These are phyloP conservation scores for Atrichornis clamosus DNA, from an alignment of 2,113 vertebrate genomes.

Conservation along the genomic window DNA sequence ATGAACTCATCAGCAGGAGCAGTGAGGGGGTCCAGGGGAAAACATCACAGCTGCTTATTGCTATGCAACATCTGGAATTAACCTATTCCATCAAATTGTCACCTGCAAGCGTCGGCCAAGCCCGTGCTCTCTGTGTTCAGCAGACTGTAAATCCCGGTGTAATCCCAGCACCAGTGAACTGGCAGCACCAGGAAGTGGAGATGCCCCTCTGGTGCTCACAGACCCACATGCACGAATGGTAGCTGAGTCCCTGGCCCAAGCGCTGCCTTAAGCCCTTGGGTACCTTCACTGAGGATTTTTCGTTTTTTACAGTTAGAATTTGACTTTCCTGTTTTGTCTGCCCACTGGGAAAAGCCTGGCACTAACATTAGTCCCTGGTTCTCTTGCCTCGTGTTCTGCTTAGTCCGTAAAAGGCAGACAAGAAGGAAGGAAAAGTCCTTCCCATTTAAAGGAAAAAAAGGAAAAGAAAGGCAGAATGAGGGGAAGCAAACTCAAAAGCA, in stretches of 20 bases:
- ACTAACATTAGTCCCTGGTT: neutral
- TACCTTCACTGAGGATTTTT: neutral
- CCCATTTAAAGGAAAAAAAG: neutral
- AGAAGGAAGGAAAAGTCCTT: neutral
- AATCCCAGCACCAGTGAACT: accelerated
- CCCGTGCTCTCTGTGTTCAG: accelerated
- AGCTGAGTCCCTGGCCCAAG: neutral
- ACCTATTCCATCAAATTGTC: neutral
- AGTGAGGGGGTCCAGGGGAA: neutral
- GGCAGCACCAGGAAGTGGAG: neutral
- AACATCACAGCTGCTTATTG: neutral
- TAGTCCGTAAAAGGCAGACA: neutral
- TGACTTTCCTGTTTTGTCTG: neutral
- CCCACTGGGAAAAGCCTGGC: neutral
- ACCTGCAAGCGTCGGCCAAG: accelerated
- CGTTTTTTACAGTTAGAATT: neutral
- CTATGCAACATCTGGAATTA: neutral
- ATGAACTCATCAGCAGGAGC: neutral
- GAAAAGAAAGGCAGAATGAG: neutral
- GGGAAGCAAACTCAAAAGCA: neutral
- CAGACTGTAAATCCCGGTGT: accelerated
- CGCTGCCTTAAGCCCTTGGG: neutral
- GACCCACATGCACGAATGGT: accelerated
- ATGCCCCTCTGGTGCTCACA: neutral
- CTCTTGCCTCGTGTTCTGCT: neutral